Evolutionary conservation across 2,113 vertebrate species (phyloP).

Genomic region (Falcunculus frontatus): DNA sequence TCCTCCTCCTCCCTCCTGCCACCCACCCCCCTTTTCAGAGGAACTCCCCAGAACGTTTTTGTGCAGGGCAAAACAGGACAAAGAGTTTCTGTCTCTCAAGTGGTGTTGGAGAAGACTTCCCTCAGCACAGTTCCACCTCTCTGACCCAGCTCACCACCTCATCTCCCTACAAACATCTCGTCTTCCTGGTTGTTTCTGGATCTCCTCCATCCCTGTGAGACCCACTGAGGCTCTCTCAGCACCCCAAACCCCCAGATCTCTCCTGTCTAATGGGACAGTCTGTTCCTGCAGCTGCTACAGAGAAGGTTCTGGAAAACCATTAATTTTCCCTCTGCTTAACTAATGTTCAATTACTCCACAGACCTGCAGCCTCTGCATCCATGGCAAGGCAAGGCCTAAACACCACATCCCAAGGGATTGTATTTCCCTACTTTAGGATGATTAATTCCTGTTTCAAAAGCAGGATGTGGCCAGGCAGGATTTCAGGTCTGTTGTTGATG

Average conservation of each 20-base stretch:
- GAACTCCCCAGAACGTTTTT: not conserved
- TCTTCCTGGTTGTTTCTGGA: not conserved
- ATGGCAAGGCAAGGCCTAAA: not conserved
- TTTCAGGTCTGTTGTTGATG: not conserved
- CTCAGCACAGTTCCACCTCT: not conserved
- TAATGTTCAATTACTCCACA: not conserved
- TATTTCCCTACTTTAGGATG: not conserved
- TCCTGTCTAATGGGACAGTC: accelerated
- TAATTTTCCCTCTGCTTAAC: not conserved
- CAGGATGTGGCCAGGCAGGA: not conserved
- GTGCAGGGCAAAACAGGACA: not conserved
- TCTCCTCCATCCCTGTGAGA: not conserved
- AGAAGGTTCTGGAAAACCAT: not conserved
- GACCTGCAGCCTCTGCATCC: not conserved
- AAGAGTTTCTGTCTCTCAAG: not conserved
- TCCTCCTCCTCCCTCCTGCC: not conserved
- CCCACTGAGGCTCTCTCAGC: not conserved
- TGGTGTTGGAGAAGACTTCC: not conserved
- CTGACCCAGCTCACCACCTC: not conserved
- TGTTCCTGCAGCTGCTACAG: not conserved
- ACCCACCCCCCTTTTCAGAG: not conserved
- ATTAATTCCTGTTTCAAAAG: not conserved
- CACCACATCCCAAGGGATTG: not conserved
- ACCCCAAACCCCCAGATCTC: not conserved
- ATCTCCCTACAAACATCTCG: accelerated